Base-by-base conservation (phyloP, 2,797 vertebrate species). In the Percopsis omiscomaycus region DNA sequence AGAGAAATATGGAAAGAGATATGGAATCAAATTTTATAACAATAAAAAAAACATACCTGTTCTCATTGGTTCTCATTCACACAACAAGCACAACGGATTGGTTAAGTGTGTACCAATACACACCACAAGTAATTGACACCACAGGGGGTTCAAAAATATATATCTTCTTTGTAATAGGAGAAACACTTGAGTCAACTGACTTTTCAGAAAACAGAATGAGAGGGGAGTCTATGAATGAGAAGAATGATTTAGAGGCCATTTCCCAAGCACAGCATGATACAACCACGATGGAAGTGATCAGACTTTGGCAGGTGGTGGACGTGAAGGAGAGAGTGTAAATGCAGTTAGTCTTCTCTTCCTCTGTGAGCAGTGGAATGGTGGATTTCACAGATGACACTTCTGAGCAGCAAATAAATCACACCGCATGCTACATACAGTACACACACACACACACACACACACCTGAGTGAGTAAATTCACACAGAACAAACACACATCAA, bases 301-400 rank as follows among this genome's bases (percentile, higher is more conserved):
- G 51, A 28, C 14, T 47, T 12, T 22, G 62, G 56, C 50, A 68
- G 54, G 48, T 32, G 48, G 32, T 3, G 44, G 53, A 68, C 49
- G 16, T 48, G 51, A 56, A 9, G 3, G 22, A 49, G 10, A 56
- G 53, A 56, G 59, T 6, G 44, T 12, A 30, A 45, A 10, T 16
- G 46, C 3, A 61, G 28, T 14, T 14, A 51, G 69, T 74, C 85
- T 76, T 69, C 68, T 69, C 61, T 69, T 71, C 62, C 60, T 80
- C 59, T 68, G 65, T 28, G 59, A 78, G 46, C 69, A 62, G 70
- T 44, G 71, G 68, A 83, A 74, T 64, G 73, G 64, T 8, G 6
- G 51, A 42, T 11, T 51, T 46, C 42, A 30, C 28, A 2, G 55
- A 22, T 42, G 16, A 69, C 29, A 54, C 47, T 60, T 15, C 3